Base-by-base conservation (phyloP, 1,140 invertebrate species). In the Ylistrum balloti region DNA sequence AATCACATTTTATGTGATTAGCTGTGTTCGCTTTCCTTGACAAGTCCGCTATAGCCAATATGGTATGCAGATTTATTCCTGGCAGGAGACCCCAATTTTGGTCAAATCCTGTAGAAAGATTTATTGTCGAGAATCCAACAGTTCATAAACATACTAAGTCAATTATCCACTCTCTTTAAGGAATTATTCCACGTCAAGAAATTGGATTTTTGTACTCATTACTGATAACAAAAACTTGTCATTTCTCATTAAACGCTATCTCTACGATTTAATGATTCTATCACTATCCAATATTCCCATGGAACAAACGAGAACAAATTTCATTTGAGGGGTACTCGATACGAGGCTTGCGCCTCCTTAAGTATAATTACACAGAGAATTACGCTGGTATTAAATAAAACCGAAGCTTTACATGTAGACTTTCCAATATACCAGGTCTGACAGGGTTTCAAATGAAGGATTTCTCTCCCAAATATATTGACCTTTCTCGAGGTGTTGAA, bases 131-230 rank as follows among this genome's bases (percentile, higher is more conserved):
- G 41, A 87, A 38, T 90, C 33, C 20, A 35, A 48, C 85, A 90
- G 45, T 56, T 88, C 35, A 88, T 88, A 90, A 32, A 89, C 88
- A 88, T 88, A 88, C 88, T 87, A 88, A 92, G 89, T 90, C 91
- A 92, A 92, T 92, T 92, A 89, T 89, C 35, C 56, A 41, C 91
- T 74, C 56, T 90, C 41, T 88, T 90, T 90, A 92, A 92, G 35
- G 88, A 89, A 88, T 92, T 92, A 92, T 90, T 92, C 89, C 89
- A 89, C 87, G 33, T 74, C n/a, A 86, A 85, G 88, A 92, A 92
- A 92, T 92, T 92, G 91, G 91, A 92, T 92, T 92, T 92, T 90
- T 92, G 56, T 90, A 45, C 89, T 87, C 45, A 90, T 92, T 89
- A 88, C 48, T 41, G 38, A 86, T 89, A 88, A 89, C 85, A 92